Percentiles rank a stretch among this genome's conserved stretches.
Conservation (phyloP, 2,888 invertebrate species). For the Coelogynopora nodosa region DNA sequence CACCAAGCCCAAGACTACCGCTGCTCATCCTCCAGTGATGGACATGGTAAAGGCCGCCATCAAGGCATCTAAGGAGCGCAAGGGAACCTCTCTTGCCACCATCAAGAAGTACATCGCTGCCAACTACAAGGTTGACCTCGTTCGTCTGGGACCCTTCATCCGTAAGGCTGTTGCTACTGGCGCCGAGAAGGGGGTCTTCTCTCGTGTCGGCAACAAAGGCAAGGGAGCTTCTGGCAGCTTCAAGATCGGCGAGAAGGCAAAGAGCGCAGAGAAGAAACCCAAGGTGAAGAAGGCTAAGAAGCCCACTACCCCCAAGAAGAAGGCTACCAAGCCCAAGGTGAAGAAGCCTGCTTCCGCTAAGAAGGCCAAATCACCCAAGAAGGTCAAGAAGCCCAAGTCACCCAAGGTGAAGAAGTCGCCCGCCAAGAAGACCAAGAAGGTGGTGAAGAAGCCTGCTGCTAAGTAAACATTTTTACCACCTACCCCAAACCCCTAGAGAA, state of each 20-base stretch:
- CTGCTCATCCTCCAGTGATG: constrained; percentile 64
- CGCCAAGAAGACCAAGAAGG: constrained; percentile 47
- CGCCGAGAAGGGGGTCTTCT: constrained; percentile 62
- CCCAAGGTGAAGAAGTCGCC: constrained; percentile 38
- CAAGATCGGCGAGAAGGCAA: constrained; percentile 54
- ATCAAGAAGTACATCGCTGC: constrained; percentile 69
- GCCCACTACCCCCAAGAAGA: constrained; percentile 44
- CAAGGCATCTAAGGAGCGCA: constrained; percentile 59
- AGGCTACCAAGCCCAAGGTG: constrained; percentile 40
- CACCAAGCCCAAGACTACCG: constrained; percentile 51
- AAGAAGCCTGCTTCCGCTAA: constrained; percentile 46
- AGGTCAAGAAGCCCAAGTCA: constrained; percentile 40
- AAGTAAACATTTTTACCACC: constrained; percentile 41
- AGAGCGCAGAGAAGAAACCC: constrained; percentile 52
- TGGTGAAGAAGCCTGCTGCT: constrained; percentile 48
- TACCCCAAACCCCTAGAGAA: background rate
- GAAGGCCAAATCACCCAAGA: constrained; percentile 45
- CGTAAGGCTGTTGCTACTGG: constrained; percentile 67
- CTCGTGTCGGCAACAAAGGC: constrained; percentile 53
- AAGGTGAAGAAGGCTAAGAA: constrained; percentile 46
- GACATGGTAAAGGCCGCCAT: constrained; percentile 67
- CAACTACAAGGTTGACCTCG: constrained; percentile 67
- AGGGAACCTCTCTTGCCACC: constrained; percentile 66
- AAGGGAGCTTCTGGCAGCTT: constrained; percentile 55
- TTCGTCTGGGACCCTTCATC: constrained; percentile 67